Conservation (phyloP, 2,888 invertebrate species). For the Clostera curtula region DNA sequence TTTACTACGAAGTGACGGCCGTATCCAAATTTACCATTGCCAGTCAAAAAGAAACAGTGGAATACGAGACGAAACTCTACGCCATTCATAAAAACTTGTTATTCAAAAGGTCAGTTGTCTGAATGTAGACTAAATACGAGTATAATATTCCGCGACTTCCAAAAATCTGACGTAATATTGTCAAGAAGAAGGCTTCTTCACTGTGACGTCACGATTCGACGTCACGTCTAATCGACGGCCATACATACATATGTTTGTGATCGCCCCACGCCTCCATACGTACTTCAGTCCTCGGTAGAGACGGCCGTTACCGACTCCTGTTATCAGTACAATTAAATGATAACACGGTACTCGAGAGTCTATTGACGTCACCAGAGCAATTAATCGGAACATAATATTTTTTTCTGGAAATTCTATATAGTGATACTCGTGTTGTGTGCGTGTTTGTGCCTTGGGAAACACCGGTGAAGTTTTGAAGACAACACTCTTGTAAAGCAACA, state of each 20-base stretch:
- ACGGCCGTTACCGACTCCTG: conserved; percentile 30
- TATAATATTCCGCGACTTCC: conserved; percentile 1
- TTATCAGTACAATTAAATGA: conserved; percentile 49
- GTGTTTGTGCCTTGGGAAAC: conserved; percentile 7
- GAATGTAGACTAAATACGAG: conserved; percentile 1
- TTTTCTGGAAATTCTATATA: conserved; percentile 8
- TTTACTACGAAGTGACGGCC: no score
- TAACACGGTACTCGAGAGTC: conserved; percentile 38
- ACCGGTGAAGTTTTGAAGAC: no score
- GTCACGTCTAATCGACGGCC: conserved; percentile 24
- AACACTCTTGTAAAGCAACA: no score
- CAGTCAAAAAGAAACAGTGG: not conserved
- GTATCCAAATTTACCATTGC: no score
- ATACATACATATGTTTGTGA: conserved; percentile 30
- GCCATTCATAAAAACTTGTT: conserved; percentile 1
- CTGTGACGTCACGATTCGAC: conserved; percentile 11
- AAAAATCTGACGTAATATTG: conserved; percentile 14
- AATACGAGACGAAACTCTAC: not conserved
- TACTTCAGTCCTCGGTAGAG: conserved; percentile 31
- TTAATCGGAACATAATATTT: no score
- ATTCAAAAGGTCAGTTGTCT: conserved; percentile 9
- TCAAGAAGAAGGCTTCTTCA: conserved; percentile 7
- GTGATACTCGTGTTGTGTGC: conserved; percentile 8
- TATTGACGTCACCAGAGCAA: conserved; percentile 26
- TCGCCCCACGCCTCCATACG: conserved; percentile 43